Base-by-base conservation (phyloP, 2,888 invertebrate species). In the Sisyra terminalis region DNA sequence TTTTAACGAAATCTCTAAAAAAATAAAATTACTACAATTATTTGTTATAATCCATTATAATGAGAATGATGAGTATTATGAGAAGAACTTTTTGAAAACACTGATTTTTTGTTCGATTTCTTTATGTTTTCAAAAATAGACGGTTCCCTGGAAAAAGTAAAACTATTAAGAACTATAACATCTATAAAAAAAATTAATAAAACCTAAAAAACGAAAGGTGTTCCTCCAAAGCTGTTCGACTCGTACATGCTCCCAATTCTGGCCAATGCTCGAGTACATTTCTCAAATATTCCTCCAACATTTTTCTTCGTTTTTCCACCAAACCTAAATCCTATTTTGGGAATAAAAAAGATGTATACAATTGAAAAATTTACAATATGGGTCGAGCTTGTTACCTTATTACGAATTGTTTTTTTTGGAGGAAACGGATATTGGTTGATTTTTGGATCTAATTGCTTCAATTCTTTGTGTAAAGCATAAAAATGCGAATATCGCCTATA, bases 401-500 rank as follows among this genome's bases (percentile, higher is more conserved):
- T 92, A 18, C 93, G 85, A 51, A 96, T 71, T 44, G 87, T 83
- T 65, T 92, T 94, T 64, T 96, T 96, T 1, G 90, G 92, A 7
- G 96, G 94, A 65, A 96, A 93, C 57, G 88, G 85, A 56, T 89
- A 86, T 3, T 76, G 74, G 14, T 78, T 73, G 41, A 92, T 76
- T 45, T 78, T 69, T 1, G 81, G 73, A 57, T 88, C 85, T 55
- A 82, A 75, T 56, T 88, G 89, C 57, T 83, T 86, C 34, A 93
- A 65, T 51, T 83, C 78, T 46, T 75, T 74, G 58, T 94, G 89
- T 18, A 94, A 66, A 47, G 83, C 77, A 57, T 88, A 73, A 61
- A 96, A 94, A 60, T 94, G 92, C 6, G 89, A 83, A 57, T 94
- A 96, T 54, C 96, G 74, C 50, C 92, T 75, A 59, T 90, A 90